Percentiles rank a stretch among this genome's conserved stretches.
Conservation (phyloP, 2,797 vertebrate genomes). For the Erithacus rubecula region DNA sequence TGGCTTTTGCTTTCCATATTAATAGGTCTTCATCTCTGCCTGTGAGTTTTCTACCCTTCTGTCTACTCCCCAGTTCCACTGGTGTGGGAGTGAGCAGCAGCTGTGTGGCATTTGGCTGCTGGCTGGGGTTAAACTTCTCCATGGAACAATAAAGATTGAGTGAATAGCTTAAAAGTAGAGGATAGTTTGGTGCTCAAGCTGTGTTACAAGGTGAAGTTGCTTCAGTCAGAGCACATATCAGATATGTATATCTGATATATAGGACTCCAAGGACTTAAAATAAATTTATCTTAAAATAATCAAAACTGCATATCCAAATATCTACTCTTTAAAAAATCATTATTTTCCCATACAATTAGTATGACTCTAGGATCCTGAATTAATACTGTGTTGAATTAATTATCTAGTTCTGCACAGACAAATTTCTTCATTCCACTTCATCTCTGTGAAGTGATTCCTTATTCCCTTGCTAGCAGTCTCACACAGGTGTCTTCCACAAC, state of each 20-base stretch:
- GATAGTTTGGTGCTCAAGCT: background rate
- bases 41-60: background rate
- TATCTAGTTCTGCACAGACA: background rate
- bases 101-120: background rate
- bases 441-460: background rate
- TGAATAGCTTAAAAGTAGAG: background rate
- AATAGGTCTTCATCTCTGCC: background rate
- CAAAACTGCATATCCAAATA: background rate
- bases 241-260: background rate
- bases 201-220: background rate
- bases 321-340: background rate
- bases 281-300: background rate
- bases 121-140: background rate
- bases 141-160: background rate
- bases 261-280: background rate
- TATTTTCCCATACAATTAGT: background rate
- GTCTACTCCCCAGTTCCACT: background rate
- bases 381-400: background rate
- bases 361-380: background rate
- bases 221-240: background rate
- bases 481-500: background rate
- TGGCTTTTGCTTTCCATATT: background rate
- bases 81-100: background rate
- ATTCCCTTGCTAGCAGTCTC: background rate
- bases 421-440: background rate